Base-by-base conservation (phyloP, 2,888 invertebrate genomes). In the Lasioglossum figueresi region DNA sequence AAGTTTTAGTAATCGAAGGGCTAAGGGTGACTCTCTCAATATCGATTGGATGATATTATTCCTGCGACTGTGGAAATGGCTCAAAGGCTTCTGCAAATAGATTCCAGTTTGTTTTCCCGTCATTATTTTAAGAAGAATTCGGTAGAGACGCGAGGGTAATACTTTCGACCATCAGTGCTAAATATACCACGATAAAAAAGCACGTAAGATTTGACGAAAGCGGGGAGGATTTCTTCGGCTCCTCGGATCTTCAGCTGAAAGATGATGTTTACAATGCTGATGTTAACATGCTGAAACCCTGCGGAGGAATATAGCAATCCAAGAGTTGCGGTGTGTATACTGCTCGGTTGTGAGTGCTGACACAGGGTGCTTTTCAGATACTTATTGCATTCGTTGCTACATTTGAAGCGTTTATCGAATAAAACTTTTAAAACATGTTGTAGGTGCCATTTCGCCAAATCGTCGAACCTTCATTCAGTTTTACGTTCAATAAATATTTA, bases 191-290 rank as follows among this genome's bases (percentile, higher is more conserved):
- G 5, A 56, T 40, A 75, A 75, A 52, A 52, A 40, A 27, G 19
- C 34, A 27, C 19, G 40, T 37, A 23, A 31, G 34, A 34, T 66
- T 66, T 66, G 34, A 19, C 31, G 66, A 31, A 31, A 10, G 10
- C 8, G 16, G 27, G 75, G 27, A 14, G 43, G 40, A 5, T n/a
- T 52, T 37, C 52, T 52, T 27, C 12, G 40, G 31, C 27, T 31
- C 27, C 59, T 59, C 27, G 27, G 40, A 43, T 74, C n/a, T 74
- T 37, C 16, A 6, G 52, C 73, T 52, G 56, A 37, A 37, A 37
- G 37, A 75, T 75, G 52, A 34, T 31, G 40, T 76, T 45, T 63
- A 66, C 63, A 31, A n/a, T n/a, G n/a, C n/a, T n/a, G n/a, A n/a
- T n/a, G n/a, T n/a, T n/a, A 75, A 19, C 14, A 43, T 12, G 59